phyloP scores from a whole-genome alignment of 2,113 vertebrate genomes.

The Spea bombifrons region DNA sequence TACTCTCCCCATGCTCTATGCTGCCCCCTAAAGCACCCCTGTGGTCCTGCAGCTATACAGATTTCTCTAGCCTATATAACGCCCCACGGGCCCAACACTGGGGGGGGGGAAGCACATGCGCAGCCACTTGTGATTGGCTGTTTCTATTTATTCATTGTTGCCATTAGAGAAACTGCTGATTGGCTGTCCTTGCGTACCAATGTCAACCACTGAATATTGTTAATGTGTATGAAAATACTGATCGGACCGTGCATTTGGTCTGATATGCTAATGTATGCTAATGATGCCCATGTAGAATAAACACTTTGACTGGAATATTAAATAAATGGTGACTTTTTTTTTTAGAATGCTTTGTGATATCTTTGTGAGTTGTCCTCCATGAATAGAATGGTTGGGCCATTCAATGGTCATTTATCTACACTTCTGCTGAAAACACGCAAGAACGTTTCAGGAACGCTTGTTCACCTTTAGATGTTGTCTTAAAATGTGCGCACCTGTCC shows the following conservation, averaged over 20 bases:
- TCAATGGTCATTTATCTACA: neutral
- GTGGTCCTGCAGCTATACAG: neutral
- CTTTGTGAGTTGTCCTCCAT: neutral
- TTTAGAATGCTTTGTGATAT: conserved; percentile 14
- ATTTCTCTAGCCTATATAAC: neutral
- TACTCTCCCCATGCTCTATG: conserved; percentile 2
- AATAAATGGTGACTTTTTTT: conserved; percentile 30
- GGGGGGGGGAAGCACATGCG: neutral
- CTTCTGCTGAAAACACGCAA: too few species aligned
- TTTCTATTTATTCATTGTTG: conserved; percentile 4
- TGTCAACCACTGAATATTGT: conserved; percentile 17
- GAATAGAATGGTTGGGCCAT: neutral
- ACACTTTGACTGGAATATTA: conserved; percentile 30
- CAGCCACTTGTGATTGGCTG: conserved; percentile 22
- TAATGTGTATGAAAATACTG: conserved; percentile 25
- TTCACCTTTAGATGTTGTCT: too few species aligned
- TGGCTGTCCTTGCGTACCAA: conserved; percentile 21
- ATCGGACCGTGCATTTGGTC: conserved; percentile 17
- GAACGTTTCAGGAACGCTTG: too few species aligned
- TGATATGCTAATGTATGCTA: conserved; percentile 47
- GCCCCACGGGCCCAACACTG: neutral
- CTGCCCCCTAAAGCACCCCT: neutral
- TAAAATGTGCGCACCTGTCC: too few species aligned
- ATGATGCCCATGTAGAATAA: conserved; percentile 36
- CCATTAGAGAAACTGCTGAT: conserved; percentile 27